Percentiles rank a stretch among this genome's conserved stretches.
phyloP scores from a whole-genome alignment of 2,797 vertebrate species.

The Tapera naevia region DNA sequence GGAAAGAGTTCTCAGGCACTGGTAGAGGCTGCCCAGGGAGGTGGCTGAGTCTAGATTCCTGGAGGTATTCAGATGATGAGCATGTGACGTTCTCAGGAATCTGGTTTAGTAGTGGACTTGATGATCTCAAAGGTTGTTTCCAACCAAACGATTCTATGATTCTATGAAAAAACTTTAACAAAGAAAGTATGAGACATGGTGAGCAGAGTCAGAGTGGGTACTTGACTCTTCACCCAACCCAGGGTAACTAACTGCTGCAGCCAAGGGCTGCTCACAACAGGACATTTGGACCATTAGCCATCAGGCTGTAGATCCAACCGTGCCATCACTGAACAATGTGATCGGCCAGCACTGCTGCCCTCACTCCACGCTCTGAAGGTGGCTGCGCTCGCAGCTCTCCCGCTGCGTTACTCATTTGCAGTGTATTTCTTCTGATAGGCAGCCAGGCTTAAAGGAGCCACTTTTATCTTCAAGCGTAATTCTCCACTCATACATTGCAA shows the following conservation, averaged over 20 bases:
- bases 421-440: background rate
- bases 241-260: background rate
- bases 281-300: background rate
- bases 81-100: no score
- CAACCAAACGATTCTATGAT: no score
- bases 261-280: background rate
- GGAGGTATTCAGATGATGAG: no score
- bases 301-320: fast-evolving
- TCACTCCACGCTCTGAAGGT: fast-evolving
- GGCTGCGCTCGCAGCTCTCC: background rate
- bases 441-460: background rate
- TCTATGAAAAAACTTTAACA: background rate
- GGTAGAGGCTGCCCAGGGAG: no score
- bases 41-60: no score
- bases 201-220: background rate
- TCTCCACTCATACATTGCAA: background rate
- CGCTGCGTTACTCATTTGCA: background rate
- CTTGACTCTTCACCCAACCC: background rate
- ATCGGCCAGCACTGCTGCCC: background rate
- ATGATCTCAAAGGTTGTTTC: no score
- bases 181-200: fast-evolving
- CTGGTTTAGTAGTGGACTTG: no score
- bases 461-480: background rate
- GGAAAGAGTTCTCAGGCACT: no score
- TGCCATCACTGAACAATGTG: fast-evolving